phyloP scores from a whole-genome alignment of 2,113 vertebrate genomes.

The Dolichallabes microphthalmus region DNA sequence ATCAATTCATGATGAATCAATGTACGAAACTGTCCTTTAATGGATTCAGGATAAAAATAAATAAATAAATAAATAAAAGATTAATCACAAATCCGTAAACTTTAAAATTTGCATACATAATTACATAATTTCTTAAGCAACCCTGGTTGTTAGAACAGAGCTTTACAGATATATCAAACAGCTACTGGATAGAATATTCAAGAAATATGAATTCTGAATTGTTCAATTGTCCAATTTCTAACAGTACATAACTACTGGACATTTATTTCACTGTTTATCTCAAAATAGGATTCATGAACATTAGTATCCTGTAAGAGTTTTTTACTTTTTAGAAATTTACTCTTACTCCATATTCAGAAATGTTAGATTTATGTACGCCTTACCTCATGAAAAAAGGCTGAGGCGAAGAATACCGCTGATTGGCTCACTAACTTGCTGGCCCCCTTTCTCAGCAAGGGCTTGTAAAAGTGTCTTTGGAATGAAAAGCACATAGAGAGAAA shows the following conservation, averaged over 20 bases:
- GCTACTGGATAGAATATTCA: background rate
- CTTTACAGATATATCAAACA: background rate
- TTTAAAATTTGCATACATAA: background rate
- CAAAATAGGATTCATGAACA: slow-evolving; percentile 17
- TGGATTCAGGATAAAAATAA: too few relatives aligned
- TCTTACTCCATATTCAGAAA: slow-evolving; percentile 30
- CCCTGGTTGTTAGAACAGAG: background rate
- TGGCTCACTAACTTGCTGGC: slow-evolving; percentile 75
- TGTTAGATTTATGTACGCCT: slow-evolving; percentile 47
- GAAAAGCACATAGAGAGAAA: background rate
- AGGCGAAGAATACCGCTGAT: slow-evolving; percentile 81
- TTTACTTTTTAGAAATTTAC: slow-evolving; percentile 27
- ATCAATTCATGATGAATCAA: background rate
- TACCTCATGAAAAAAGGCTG: slow-evolving; percentile 93
- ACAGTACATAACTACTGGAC: background rate
- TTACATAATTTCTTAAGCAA: too few relatives aligned
- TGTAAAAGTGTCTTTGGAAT: slow-evolving; percentile 84
- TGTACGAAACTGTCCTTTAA: background rate
- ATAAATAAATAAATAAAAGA: too few relatives aligned
- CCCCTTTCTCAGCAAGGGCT: slow-evolving; percentile 81
- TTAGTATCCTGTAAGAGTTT: slow-evolving; percentile 12
- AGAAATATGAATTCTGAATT: background rate
- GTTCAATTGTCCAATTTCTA: background rate
- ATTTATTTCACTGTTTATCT: background rate
- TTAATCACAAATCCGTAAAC: background rate